Conservation (phyloP, 2,113 vertebrate species). For the Neogale vison region DNA sequence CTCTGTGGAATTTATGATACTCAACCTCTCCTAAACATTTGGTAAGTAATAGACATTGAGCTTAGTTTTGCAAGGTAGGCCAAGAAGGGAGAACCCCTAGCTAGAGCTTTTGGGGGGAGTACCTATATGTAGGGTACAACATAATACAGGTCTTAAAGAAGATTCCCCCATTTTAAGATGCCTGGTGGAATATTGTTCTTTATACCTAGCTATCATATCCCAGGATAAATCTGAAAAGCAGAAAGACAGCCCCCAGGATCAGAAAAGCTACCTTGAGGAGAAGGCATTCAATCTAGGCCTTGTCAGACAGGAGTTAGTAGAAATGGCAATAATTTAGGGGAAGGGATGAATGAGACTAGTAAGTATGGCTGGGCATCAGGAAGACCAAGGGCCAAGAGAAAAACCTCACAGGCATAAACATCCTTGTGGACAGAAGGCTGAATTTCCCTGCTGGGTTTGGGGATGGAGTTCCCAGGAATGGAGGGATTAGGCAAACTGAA, state of each 20-base stretch:
- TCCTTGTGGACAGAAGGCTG: neutral
- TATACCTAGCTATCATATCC: slow-evolving; percentile 5
- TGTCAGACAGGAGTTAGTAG: slow-evolving; percentile 1
- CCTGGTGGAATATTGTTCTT: neutral
- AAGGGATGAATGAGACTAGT: neutral
- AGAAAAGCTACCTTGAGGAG: neutral
- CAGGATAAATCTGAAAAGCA: slow-evolving; percentile 29
- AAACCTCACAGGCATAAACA: neutral
- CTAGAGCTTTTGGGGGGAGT: neutral
- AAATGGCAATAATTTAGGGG: slow-evolving; percentile 18
- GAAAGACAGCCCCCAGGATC: neutral
- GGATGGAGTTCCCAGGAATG: neutral
- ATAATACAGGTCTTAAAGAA: neutral
- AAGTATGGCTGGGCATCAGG: neutral
- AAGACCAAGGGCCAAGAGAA: neutral
- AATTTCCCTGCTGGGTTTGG: neutral
- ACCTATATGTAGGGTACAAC: neutral
- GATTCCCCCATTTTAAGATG: neutral
- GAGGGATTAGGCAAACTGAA: neutral
- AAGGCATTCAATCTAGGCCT: neutral
- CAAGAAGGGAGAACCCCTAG: neutral
- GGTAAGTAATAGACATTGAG: neutral
- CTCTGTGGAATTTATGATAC: slow-evolving; percentile 30
- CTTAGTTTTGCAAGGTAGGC: neutral
- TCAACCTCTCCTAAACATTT: neutral